Base-by-base conservation (phyloP, 37 sponge, comb jelly and placozoan species). In the Bolinopsis microptera region DNA sequence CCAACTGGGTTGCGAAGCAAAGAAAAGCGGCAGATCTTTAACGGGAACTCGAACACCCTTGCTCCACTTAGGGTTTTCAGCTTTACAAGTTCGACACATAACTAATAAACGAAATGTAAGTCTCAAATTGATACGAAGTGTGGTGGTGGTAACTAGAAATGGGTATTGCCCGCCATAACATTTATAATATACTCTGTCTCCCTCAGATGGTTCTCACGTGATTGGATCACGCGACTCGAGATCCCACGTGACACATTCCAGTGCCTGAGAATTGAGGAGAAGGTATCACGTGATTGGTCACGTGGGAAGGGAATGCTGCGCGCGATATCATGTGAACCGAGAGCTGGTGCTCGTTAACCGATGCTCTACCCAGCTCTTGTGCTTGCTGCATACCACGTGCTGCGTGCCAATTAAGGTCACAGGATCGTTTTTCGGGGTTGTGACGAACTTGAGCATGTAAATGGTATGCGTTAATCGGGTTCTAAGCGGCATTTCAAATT, bases 11-110 rank as follows among this genome's bases (percentile, higher is more conserved):
- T 86, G 90, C 38, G 90, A 86, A 41, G 90, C 90, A 25, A 86
- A 86, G 90, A 86, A 86, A 22, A 86, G 32, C 38, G 90, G 90
- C 61, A 86, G 28, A 39, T 86, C 90, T 33, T 86, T 86, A 3
- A 86, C 67, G 3, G 90, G 90, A 8, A 86, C 61, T 28, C 90
- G 24, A 13, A 41, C 61, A 27, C 90, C 90, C 2, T 24, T 27
- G 67, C 90, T 86, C 90, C 90, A 86, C 31, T 86, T 86, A 0
- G 90, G 90, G 90, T 86, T 86, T 27, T 86, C 90, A 40, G 90
- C 90, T 86, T 86, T 86, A 27, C 90, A 86, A 39, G 90, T 86
- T 38, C 90, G 90, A 40, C 90, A 86, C 90, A 86, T 86, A 3
- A 30, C 75, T 30, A 48, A 5, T 48, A 48, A 48, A 48, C n/a